Evolutionary conservation across 2,797 vertebrate genomes (phyloP), one percentile per base, ranked within the genome.

Genomic region (Telmatherina bonti): DNA sequence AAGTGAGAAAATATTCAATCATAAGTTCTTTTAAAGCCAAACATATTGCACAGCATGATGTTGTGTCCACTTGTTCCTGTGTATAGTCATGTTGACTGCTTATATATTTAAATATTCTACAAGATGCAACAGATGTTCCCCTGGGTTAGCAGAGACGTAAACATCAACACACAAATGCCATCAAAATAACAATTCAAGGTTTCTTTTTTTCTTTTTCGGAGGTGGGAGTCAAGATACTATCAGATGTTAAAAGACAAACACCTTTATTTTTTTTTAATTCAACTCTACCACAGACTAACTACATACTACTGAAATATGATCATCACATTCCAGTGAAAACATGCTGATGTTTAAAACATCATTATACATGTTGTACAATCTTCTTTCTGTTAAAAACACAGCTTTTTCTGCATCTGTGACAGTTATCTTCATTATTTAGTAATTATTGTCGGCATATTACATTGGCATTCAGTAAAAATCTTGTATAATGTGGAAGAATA

Each of bases 141-240:
- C 4, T 1, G 1, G 47, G 66, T 45, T 11, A 29, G 60, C 8
- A 58, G 24, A 43, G 18, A 67, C 52, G 29, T 53, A 35, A 64
- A 30, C 38, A 47, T 38, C 73, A 54, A 65, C 45, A 53, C 60
- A 54, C 30, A 74, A 74, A 69, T 65, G 13, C 59, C 65, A 73
- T 62, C 51, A 67, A 71, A 76, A 15, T 30, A 58, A 67, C 5
- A 31, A 18, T 6, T 20, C 5, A 9, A 38, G 1, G 0, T 18
- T 13, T 30, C 11, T 60, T 41, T 53, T 22, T 10, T 2, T 49
- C 7, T 22, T 22, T 2, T 49, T 49, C 10, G 6, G 20, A 60
- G 35, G 52, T 16, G 22, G 18, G 49, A 54, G 26, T 54, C 11
- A 61, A 58, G 13, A 41, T 15, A 33, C 49, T 59, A 10, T 65